Evolutionary conservation across 2,797 vertebrate genomes (phyloP).

Genomic region (Chromis chromis): DNA sequence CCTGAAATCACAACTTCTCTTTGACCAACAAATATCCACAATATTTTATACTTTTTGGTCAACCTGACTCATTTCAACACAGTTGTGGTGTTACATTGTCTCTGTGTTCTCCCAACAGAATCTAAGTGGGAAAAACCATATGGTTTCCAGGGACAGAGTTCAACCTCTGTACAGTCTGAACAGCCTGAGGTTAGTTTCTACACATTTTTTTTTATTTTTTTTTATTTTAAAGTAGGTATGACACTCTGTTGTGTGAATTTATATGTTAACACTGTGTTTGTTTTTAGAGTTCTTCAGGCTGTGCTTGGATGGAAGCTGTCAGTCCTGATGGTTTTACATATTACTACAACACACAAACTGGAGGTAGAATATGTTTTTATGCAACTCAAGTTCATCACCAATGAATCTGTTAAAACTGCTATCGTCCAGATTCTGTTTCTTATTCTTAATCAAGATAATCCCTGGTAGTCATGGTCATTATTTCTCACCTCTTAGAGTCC

Average conservation of each 20-base stretch:
- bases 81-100: background rate
- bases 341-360: slow-evolving; percentile 93
- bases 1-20: background rate
- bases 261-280: slow-evolving; percentile 19
- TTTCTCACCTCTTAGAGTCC: slow-evolving; percentile 85
- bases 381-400: background rate
- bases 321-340: slow-evolving; percentile 92
- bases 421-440: background rate
- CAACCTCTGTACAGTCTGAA: slow-evolving; percentile 34
- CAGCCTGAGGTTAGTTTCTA: slow-evolving; percentile 57
- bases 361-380: slow-evolving; percentile 80
- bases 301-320: slow-evolving; percentile 89
- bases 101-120: slow-evolving; percentile 77
- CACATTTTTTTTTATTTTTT: background rate
- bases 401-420: background rate
- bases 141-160: slow-evolving; percentile 80
- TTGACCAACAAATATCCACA: background rate
- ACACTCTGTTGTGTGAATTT: background rate
- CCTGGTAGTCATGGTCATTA: background rate
- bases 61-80: background rate
- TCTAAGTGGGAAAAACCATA: slow-evolving; percentile 92
- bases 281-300: slow-evolving; percentile 74
- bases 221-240: background rate
- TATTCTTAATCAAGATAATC: too few relatives aligned
- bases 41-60: too few relatives aligned